phyloP scores from a whole-genome alignment of 2,888 invertebrate genomes.

The Drosophila prolongata region DNA sequence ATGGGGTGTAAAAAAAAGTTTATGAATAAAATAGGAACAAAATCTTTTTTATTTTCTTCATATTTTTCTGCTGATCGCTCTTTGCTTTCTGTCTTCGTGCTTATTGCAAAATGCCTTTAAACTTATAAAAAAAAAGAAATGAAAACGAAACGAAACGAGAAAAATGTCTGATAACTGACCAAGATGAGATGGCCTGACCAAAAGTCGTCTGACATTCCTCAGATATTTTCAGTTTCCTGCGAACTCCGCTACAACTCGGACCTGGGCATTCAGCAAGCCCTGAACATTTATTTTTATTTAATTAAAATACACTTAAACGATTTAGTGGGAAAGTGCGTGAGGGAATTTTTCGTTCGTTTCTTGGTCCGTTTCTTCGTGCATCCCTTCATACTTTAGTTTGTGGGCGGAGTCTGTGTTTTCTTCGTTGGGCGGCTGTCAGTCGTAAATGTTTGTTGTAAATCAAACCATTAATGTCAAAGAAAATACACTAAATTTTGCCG shows the following conservation, averaged over 20 bases:
- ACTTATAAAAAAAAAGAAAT: constrained; percentile 30
- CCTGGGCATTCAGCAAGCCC: constrained; percentile 1
- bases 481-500: constrained; percentile 22
- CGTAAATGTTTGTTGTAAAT: constrained; percentile 53
- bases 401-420: constrained; percentile 13
- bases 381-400: neutral
- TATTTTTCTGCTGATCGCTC: constrained; percentile 27
- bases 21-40: constrained; percentile 32
- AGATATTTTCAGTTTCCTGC: constrained; percentile 14
- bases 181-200: constrained; percentile 6
- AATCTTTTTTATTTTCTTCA: constrained; percentile 36
- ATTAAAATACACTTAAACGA: constrained; percentile 53
- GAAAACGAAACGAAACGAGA: neutral
- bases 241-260: constrained; percentile 4
- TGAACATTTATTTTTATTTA: constrained; percentile 40
- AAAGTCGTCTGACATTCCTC: constrained; percentile 25
- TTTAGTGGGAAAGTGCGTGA: constrained; percentile 42
- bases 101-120: constrained; percentile 55
- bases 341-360: constrained; percentile 25
- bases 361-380: neutral
- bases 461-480: constrained; percentile 37
- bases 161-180: constrained; percentile 23
- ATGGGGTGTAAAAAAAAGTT: constrained; percentile 38
- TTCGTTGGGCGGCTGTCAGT: constrained; percentile 19
- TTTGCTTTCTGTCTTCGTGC: constrained; percentile 3